phyloP scores from a whole-genome alignment of 2,888 invertebrate genomes.

The Plagodis pulveraria region DNA sequence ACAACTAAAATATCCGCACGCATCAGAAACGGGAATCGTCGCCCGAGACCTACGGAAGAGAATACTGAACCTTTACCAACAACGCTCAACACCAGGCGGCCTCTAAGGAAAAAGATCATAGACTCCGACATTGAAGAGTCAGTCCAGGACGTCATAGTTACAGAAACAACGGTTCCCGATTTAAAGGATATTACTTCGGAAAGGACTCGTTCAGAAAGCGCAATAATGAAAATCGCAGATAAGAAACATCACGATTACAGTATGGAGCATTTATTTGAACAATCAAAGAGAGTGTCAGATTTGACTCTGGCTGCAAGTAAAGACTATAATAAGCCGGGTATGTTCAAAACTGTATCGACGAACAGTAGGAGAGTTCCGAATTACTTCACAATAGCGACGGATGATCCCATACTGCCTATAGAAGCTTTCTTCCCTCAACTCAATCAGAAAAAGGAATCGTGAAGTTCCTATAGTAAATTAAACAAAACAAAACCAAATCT shows the following conservation, averaged over 20 bases:
- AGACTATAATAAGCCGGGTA: slow-evolving; percentile 88
- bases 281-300: slow-evolving; percentile 89
- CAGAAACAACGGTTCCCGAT: slow-evolving; percentile 63
- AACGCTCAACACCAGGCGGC: slow-evolving; percentile 62
- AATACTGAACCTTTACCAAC: slow-evolving; percentile 60
- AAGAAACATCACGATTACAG: slow-evolving; percentile 72
- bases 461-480: slow-evolving; percentile 54
- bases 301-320: slow-evolving; percentile 90
- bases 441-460: slow-evolving; percentile 85
- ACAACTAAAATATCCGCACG: slow-evolving; percentile 75
- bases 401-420: slow-evolving; percentile 91
- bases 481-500: slow-evolving; percentile 69
- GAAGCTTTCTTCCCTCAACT: slow-evolving; percentile 92
- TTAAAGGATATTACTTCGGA: slow-evolving; percentile 74
- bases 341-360: slow-evolving; percentile 88
- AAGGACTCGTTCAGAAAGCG: slow-evolving; percentile 77
- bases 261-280: slow-evolving; percentile 75
- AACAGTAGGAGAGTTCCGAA: slow-evolving; percentile 87
- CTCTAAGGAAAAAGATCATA: slow-evolving; percentile 68
- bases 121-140: slow-evolving; percentile 73
- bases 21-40: slow-evolving; percentile 69
- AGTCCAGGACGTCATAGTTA: slow-evolving; percentile 69
- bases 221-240: slow-evolving; percentile 85
- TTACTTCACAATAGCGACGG: slow-evolving; percentile 90
- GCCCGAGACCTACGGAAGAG: slow-evolving; percentile 71